These are phyloP conservation scores for Leucozona laternaria DNA, from an alignment of 2,888 invertebrate species.

Conservation along the genomic window DNA sequence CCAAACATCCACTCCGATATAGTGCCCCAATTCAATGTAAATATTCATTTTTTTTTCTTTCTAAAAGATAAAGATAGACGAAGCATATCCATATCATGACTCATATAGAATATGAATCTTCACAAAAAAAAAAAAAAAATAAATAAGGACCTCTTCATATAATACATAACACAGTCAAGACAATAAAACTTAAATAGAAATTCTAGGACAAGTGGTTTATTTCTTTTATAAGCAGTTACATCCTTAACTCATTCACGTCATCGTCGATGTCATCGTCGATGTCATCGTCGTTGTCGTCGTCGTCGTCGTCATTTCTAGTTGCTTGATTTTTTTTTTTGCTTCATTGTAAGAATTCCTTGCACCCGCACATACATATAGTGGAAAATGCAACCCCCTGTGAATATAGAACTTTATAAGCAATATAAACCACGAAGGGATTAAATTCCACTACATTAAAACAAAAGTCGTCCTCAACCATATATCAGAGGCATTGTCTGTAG, in stretches of 20 bases:
- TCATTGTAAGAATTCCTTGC: neutral
- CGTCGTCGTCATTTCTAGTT: neutral
- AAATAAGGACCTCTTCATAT: slow-evolving; percentile 18
- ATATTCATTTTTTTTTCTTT: neutral
- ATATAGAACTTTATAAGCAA: slow-evolving; percentile 17
- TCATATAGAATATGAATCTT: slow-evolving; percentile 30
- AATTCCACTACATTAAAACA: slow-evolving; percentile 44
- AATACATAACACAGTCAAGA: slow-evolving; percentile 31
- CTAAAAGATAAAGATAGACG: neutral
- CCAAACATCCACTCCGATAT: neutral
- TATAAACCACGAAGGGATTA: slow-evolving; percentile 47
- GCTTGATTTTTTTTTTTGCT: slow-evolving; percentile 9
- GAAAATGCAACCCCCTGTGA: neutral
- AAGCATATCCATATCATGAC: slow-evolving; percentile 21
- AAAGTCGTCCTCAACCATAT: slow-evolving; percentile 7
- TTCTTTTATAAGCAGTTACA: slow-evolving; percentile 48
- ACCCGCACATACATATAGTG: neutral
- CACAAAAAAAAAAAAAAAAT: neutral
- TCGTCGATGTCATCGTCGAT: slow-evolving; percentile 1
- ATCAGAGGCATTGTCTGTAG: neutral
- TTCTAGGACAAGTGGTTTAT: slow-evolving; percentile 72
- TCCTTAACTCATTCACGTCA: slow-evolving; percentile 53
- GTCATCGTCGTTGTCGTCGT: slow-evolving; percentile 1
- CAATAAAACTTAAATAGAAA: slow-evolving; percentile 69
- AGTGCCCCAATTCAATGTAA: slow-evolving; percentile 52